A percentile compares a stretch with the other conserved stretches of the same genome.
Evolutionary conservation across 2,888 invertebrate genomes (phyloP).

Genomic region (Nemurella pictetii): DNA sequence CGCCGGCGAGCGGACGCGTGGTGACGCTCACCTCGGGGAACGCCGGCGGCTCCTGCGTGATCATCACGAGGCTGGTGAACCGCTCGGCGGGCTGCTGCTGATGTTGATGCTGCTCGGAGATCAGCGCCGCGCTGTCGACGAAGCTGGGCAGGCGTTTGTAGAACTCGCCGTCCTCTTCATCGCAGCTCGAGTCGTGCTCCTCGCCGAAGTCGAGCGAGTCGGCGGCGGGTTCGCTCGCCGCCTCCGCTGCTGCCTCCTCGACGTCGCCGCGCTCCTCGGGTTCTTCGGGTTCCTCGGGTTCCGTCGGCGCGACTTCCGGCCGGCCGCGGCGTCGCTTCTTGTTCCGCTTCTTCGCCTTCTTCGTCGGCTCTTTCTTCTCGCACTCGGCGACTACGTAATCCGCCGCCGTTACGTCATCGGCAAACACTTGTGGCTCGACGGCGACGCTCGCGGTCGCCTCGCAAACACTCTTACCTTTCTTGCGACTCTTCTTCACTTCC

Average conservation of each 20-base stretch:
- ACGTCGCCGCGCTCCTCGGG: neutral
- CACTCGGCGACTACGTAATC: neutral
- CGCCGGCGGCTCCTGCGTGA: slow-evolving; percentile 69
- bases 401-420: neutral
- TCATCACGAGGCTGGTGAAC: slow-evolving; percentile 88
- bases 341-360: neutral
- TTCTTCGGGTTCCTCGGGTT: no score
- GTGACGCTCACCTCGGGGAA: slow-evolving; percentile 67
- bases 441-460: neutral
- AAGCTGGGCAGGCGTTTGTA: slow-evolving; percentile 1
- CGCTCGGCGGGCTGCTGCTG: slow-evolving; percentile 55
- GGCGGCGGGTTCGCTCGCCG: neutral
- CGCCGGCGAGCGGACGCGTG: slow-evolving; percentile 63
- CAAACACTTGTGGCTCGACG: neutral
- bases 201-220: slow-evolving; percentile 11
- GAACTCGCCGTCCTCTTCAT: neutral
- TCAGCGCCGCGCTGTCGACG: neutral
- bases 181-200: slow-evolving; percentile 3
- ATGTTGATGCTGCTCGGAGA: neutral
- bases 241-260: neutral
- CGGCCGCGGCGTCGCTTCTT: slow-evolving; percentile 30
- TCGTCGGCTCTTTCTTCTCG: neutral
- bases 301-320: neutral
- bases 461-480: slow-evolving; percentile 27
- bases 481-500: slow-evolving; percentile 1